Evolutionary conservation across 2,888 invertebrate species (phyloP), one percentile per base, ranked within the genome.

Genomic region (Agriopis marginaria): DNA sequence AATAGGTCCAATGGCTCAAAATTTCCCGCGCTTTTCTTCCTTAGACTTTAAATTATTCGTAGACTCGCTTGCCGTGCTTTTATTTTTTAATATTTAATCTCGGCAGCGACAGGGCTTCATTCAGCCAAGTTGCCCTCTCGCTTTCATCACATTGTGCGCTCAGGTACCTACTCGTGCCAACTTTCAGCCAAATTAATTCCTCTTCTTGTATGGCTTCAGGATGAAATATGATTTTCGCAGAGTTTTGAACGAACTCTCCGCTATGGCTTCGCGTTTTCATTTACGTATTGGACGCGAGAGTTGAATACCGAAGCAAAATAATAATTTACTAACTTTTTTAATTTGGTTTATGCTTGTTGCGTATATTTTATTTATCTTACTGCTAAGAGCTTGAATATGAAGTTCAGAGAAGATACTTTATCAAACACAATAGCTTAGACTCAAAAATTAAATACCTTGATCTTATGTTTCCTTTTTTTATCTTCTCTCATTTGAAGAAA

Each of bases 141-240:
- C 90, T 91, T 91, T 91, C 93, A 92, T 90, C 89, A 88, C 89
- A 90, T 93, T 92, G 93, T 92, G 84, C 77, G 77, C 74, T 73
- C 77, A 78, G 78, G 82, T 80, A 80, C 80, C 39, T n/a, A 49
- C 49, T 80, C 82, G 81, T 81, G 78, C 82, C 82, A 90, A 91
- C 91, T 91, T 92, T 86, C 92, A 90, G 91, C 88, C 88, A 89
- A 91, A 92, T 92, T 93, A 92, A 93, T 91, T 91, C 85, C 86
- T 81, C 85, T 87, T 87, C 85, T 90, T 88, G 79, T 84, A 86
- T 84, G 91, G 92, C 87, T 89, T 92, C 90, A 85, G 79, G 83
- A 83, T 86, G 89, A 87, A 91, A 91, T 91, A 89, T 91, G 86
- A 92, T 92, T 90, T 90, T 88, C 86, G 79, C 82, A 81, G 82